Evolutionary conservation across 2,113 vertebrate species (phyloP), one percentile per base, ranked within the genome.

Genomic region (Coreoperca whiteheadi): DNA sequence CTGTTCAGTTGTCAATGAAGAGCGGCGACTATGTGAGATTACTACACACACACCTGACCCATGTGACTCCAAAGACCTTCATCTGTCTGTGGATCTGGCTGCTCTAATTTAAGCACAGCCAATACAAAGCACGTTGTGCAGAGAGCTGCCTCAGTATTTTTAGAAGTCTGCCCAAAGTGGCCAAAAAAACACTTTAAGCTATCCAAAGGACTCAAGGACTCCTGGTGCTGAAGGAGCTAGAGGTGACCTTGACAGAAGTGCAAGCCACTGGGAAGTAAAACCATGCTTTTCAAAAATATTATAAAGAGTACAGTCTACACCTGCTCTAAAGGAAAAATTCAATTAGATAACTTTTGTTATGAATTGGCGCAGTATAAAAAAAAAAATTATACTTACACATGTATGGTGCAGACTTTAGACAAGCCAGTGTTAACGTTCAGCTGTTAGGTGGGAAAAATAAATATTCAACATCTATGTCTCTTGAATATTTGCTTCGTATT

Each of bases 211-310:
- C 61, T 30, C 8, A 3, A 63, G 48, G 54, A 68, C 64, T 12
- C 28, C 18, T 48, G 59, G n/a, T 53, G 54, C 0, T 41, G 53
- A 57, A 0, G 67, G 46, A 77, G 57, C 18, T 6, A 64, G 5
- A 76, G 18, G 32, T 78, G 69, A 81, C 74, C 77, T 81, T 63
- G 46, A 64, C 28, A n/a, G 18, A 69, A 53, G 67, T 37, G 57
- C 10, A 34, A 32, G 18, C 18, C 41, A n/a, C 21, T 53, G n/a
- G 70, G 59, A 63, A 59, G 57, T 74, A 72, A 48, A 83, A 72
- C 28, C 64, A 65, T 2, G 0, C 25, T 37, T 28, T 59, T 14
- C 54, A 41, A 32, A 75, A 48, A 43, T n/a, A n/a, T n/a, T n/a
- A n/a, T n/a, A n/a, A n/a, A n/a, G n/a, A n/a, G n/a, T n/a, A n/a